Evolutionary conservation across 2,797 vertebrate genomes (phyloP), one percentile per base, ranked within the genome.

Genomic region (Thunnus albacares): DNA sequence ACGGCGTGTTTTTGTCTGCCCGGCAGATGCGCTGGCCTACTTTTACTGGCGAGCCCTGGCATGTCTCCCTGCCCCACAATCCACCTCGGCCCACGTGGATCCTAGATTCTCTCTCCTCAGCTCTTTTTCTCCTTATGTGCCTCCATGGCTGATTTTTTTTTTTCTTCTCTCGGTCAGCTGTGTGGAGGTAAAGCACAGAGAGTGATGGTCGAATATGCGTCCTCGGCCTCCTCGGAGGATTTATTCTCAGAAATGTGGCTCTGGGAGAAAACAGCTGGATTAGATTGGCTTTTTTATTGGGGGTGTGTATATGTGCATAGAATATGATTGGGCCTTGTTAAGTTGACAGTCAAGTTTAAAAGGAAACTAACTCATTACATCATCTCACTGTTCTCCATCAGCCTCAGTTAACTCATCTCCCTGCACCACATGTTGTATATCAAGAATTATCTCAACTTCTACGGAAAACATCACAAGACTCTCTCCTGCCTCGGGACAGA

Each of bases 11-110:
- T 94, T 91, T 79, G 79, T 93, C 87, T 88, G 85, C 63, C 43
- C 71, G 87, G 87, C 90, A 82, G 75, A 84, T 88, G 83, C 68
- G 10, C 71, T 94, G 94, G 72, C 94, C 95, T 94, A 94, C 89
- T 94, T 96, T 91, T 79, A 56, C 77, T 59, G 61, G 71, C 52
- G 55, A 83, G 76, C 68, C 68, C 83, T 94, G 91, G 92, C 90
- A 62, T 73, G 59, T 35, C 81, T 85, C 80, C 81, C 85, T 76
- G 69, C 49, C 80, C 84, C 82, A 83, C 79, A 81, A 91, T 91
- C 84, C 87, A 80, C 71, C 80, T 86, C 77, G 81, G 76, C 87
- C 90, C 89, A 93, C 81, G 79, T 91, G 79, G 82, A 84, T 80
- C 63, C 68, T 80, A 71, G 64, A 69, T 60, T 71, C 63, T 84